A percentile compares a stretch with the other conserved stretches of the same genome.
phyloP scores from a whole-genome alignment of 2,888 invertebrate genomes.

The Cantharis rustica region DNA sequence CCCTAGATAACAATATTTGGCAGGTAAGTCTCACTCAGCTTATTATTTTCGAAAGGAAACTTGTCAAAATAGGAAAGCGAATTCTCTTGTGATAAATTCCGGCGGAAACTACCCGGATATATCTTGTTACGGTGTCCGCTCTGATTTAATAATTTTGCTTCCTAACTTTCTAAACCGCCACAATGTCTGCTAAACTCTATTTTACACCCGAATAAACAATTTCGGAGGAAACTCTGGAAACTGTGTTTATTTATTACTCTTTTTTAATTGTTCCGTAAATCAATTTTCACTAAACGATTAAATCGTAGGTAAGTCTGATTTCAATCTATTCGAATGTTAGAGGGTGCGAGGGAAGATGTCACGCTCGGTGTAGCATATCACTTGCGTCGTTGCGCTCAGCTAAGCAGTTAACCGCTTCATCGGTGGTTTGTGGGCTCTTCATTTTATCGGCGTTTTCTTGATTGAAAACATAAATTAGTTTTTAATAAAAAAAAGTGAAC shows the following conservation, averaged over 20 bases:
- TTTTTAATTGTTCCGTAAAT: conserved; percentile 8
- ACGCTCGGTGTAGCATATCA: conserved; percentile 40
- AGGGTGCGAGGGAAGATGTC: conserved; percentile 39
- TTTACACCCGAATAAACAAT: not conserved
- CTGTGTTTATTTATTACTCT: too few relatives aligned
- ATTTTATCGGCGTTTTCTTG: conserved; percentile 1
- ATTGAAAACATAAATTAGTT: not conserved
- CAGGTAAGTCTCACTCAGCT: conserved; percentile 53
- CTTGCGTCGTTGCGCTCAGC: conserved; percentile 34
- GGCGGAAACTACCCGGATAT: conserved; percentile 59
- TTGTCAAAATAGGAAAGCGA: conserved; percentile 15
- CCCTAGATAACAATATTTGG: conserved; percentile 60
- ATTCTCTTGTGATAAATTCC: conserved; percentile 34
- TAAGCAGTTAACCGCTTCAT: conserved; percentile 34
- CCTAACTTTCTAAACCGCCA: conserved; percentile 21
- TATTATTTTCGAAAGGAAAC: not conserved
- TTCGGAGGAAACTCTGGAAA: too few relatives aligned
- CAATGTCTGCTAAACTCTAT: conserved; percentile 10
- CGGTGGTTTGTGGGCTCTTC: conserved; percentile 1
- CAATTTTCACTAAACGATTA: conserved; percentile 21
- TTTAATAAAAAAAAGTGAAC: not conserved
- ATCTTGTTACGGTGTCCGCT: conserved; percentile 55
- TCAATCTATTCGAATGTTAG: conserved; percentile 25
- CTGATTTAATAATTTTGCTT: conserved; percentile 54
- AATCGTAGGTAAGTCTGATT: conserved; percentile 32